Evolutionary conservation across 2,888 invertebrate species (phyloP).

Genomic region (Thera obeliscata): DNA sequence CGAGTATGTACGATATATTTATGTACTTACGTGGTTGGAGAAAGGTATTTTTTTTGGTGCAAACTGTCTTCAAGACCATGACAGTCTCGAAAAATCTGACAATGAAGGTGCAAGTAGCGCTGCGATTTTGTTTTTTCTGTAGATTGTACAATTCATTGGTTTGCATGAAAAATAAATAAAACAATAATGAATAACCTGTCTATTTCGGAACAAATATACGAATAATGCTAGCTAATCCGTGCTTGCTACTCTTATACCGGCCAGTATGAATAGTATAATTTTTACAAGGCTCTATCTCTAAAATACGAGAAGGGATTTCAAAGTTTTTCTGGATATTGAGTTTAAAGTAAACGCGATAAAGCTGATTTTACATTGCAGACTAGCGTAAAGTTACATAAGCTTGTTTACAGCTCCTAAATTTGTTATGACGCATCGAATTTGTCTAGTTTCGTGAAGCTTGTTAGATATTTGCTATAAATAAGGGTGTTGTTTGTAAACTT

Average conservation of each 20-base stretch:
- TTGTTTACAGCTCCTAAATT: slow-evolving; percentile 75
- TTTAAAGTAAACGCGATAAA: background rate
- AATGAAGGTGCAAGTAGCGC: too few relatives aligned
- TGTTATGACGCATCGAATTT: slow-evolving; percentile 82
- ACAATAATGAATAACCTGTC: too few relatives aligned
- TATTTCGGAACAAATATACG: background rate
- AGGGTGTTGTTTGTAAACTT: background rate
- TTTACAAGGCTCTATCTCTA: background rate
- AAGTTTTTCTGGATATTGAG: background rate
- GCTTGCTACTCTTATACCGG: background rate
- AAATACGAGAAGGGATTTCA: background rate
- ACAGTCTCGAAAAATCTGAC: too few relatives aligned
- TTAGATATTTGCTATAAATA: slow-evolving; percentile 10
- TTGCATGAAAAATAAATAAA: too few relatives aligned
- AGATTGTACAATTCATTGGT: too few relatives aligned
- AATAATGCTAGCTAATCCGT: background rate
- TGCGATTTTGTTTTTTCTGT: too few relatives aligned
- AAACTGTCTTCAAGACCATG: too few relatives aligned
- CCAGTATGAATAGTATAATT: background rate
- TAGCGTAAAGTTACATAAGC: slow-evolving; percentile 1
- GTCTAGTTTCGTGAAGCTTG: slow-evolving; percentile 57
- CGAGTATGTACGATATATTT: too few relatives aligned
- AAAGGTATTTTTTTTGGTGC: too few relatives aligned
- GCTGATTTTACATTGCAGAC: slow-evolving; percentile 5
- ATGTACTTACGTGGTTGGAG: too few relatives aligned